These are phyloP conservation scores for Trachythela sp. DNA, from an alignment of 64 coral and sea anemone genomes.

Conservation along the genomic window DNA sequence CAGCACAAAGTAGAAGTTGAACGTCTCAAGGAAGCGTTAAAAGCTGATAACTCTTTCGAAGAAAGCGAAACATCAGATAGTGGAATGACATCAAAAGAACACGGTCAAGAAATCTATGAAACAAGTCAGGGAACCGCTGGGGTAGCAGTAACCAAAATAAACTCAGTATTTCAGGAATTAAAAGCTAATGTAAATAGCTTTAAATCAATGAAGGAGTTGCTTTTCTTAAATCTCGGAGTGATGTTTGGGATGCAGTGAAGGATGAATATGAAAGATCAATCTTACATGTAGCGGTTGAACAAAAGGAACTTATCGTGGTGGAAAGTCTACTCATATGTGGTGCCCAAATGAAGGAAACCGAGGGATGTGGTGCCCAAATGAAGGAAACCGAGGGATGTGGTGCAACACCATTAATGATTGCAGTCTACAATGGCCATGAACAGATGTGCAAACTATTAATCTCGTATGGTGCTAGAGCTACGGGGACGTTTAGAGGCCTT, in stretches of 20 bases:
- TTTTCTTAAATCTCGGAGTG: background rate
- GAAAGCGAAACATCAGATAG: no score
- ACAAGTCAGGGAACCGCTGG: no score
- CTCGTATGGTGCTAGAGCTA: conserved; percentile 4
- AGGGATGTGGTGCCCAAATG: conserved; percentile 19
- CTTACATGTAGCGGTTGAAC: conserved; percentile 20
- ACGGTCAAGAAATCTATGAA: no score
- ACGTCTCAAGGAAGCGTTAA: no score
- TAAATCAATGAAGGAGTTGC: no score
- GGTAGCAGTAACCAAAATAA: no score
- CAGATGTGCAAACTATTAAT: conserved; percentile 14
- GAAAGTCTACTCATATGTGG: background rate
- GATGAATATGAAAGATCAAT: conserved; percentile 26
- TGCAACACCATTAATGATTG: conserved; percentile 32
- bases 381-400: conserved; percentile 28
- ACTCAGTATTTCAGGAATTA: no score
- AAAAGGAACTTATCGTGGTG: background rate
- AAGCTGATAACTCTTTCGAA: no score
- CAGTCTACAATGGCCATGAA: background rate
- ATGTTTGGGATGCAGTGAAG: background rate
- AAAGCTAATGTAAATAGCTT: no score
- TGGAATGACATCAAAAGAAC: no score
- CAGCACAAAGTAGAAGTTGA: no score
- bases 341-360: conserved; percentile 7
- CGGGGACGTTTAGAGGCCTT: conserved; percentile 21